Conservation (phyloP, 2,888 invertebrate genomes). For the Pandemis corylana region DNA sequence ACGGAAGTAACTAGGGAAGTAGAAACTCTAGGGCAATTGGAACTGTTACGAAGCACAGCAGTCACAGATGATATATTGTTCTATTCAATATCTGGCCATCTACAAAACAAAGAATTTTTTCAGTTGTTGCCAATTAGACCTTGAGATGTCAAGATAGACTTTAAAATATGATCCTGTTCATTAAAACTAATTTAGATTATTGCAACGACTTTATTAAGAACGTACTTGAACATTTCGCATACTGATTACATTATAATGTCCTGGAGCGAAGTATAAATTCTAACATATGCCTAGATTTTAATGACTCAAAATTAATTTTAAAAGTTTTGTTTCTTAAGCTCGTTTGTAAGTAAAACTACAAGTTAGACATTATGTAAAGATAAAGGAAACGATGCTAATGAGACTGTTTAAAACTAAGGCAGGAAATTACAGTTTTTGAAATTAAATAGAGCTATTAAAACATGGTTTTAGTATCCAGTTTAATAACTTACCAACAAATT, state of each 20-base stretch:
- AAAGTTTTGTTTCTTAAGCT: background rate
- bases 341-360: background rate
- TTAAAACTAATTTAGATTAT: constrained; percentile 27
- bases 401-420: constrained; percentile 4
- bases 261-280: background rate
- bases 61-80: background rate
- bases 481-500: background rate
- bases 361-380: background rate
- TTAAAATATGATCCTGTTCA: constrained; percentile 20
- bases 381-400: constrained; percentile 9
- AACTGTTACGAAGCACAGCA: constrained; percentile 17
- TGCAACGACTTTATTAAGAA: constrained; percentile 19
- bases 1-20: background rate
- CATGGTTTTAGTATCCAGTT: background rate
- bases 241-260: background rate
- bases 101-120: constrained; percentile 12
- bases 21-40: background rate
- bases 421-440: constrained; percentile 5
- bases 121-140: constrained; percentile 5
- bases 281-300: background rate
- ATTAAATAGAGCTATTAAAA: background rate
- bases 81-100: constrained; percentile 7
- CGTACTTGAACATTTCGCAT: constrained; percentile 16
- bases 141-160: constrained; percentile 23
- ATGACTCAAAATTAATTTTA: background rate